Conservation (phyloP, 92 coral and sea anemone genomes). For the Zoanthus solanderi region DNA sequence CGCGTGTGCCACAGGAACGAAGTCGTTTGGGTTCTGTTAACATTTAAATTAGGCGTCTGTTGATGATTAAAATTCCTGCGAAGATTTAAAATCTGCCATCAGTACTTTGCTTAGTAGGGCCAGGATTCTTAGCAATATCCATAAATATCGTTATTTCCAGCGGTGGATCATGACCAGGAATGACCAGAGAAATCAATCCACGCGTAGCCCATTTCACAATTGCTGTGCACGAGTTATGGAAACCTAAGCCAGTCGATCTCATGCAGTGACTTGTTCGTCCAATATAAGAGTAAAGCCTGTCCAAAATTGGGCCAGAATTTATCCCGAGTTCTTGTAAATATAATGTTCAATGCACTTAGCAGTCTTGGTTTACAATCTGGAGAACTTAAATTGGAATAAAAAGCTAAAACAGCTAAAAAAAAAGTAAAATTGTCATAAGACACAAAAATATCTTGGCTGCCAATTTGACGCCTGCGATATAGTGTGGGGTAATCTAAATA, state of each 20-base stretch:
- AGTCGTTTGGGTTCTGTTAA: background rate
- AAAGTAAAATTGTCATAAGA: background rate
- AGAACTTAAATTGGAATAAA: background rate
- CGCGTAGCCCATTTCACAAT: slow-evolving; percentile 1
- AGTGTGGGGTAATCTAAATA: no score
- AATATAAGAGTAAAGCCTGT: background rate
- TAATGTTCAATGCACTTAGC: background rate
- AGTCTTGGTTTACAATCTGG: background rate
- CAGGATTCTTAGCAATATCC: background rate
- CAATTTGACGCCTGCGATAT: background rate
- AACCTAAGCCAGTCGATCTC: background rate
- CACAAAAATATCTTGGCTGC: background rate
- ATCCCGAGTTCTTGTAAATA: background rate
- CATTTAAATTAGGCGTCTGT: background rate
- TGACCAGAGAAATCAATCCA: slow-evolving; percentile 17
- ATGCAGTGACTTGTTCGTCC: background rate
- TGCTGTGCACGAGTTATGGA: background rate
- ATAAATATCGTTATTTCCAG: background rate
- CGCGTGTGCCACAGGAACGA: slow-evolving; percentile 7
- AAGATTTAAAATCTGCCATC: background rate
- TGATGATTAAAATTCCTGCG: background rate
- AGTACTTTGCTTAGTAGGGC: background rate
- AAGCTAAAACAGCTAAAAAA: background rate
- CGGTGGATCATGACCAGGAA: slow-evolving; percentile 32
- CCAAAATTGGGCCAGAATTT: background rate